phyloP scores from a whole-genome alignment of 2,797 vertebrate genomes.

The Scleropages formosus region DNA sequence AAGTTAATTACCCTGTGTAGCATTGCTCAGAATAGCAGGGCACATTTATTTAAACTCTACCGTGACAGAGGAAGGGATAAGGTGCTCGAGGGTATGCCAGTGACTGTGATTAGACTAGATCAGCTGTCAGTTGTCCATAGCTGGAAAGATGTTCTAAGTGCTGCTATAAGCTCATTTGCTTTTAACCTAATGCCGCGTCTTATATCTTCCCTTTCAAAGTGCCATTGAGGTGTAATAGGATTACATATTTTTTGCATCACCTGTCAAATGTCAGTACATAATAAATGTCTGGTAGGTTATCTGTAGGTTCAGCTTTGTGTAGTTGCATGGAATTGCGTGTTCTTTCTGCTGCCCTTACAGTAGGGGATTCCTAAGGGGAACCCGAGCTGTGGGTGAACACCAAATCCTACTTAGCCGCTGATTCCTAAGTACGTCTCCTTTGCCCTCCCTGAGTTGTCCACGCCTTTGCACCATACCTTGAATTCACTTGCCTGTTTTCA shows the following conservation, averaged over 20 bases:
- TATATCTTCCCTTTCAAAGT: not conserved
- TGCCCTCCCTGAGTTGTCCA: not conserved
- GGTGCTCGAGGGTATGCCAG: not conserved
- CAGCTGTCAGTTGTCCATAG: not conserved
- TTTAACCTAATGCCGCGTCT: not conserved
- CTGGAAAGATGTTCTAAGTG: not conserved
- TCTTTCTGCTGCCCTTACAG: not conserved
- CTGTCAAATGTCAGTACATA: too few species aligned
- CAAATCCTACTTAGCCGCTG: constrained; percentile 16
- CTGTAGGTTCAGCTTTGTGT: not conserved
- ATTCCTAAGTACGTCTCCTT: not conserved
- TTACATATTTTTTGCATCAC: not conserved
- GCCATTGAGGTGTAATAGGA: not conserved
- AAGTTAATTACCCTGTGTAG: too few species aligned
- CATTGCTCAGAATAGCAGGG: too few species aligned
- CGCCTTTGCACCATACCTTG: not conserved
- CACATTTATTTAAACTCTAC: too few species aligned
- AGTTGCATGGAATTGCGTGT: too few species aligned
- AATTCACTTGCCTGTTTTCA: not conserved
- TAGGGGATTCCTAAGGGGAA: not conserved
- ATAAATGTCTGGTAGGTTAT: not conserved
- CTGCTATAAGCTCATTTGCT: not conserved
- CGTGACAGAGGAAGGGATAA: not conserved
- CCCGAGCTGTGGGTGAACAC: not conserved
- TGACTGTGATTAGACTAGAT: not conserved